These are phyloP conservation scores for Rhadinocentrus ornatus DNA, from an alignment of 2,797 vertebrate species.

Conservation along the genomic window DNA sequence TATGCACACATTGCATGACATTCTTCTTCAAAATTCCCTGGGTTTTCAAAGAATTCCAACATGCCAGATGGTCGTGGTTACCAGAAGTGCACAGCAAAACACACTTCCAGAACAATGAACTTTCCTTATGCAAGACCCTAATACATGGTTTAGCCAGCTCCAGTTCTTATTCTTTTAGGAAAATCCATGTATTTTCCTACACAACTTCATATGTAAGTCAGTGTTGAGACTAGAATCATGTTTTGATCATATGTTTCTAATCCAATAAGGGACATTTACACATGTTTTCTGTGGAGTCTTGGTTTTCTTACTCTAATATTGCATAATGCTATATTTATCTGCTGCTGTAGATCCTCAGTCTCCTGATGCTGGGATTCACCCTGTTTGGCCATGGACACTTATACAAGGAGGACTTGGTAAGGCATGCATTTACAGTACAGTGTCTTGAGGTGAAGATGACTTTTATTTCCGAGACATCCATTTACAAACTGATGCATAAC, in stretches of 20 bases:
- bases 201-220: no score
- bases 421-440: not conserved
- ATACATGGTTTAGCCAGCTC: no score
- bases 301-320: not conserved
- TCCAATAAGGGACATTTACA: no score
- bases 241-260: no score
- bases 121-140: no score
- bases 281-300: no score
- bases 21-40: not conserved
- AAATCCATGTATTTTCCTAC: no score
- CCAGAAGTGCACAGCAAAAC: not conserved
- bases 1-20: not conserved
- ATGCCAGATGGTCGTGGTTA: not conserved
- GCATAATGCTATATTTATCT: not conserved
- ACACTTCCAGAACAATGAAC: not conserved
- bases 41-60: not conserved
- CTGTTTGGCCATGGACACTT: slow-evolving; percentile 53
- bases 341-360: slow-evolving; percentile 53
- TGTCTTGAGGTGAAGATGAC: no score
- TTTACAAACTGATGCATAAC: slow-evolving; percentile 8
- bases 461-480: no score
- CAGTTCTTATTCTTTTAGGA: no score
- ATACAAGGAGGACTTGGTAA: slow-evolving; percentile 50
- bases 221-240: no score
- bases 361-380: slow-evolving; percentile 46